Percentiles rank a stretch among this genome's conserved stretches.
These are phyloP conservation scores for Pyrgilauda ruficollis DNA, from an alignment of 2,113 vertebrate genomes.

Conservation along the genomic window DNA sequence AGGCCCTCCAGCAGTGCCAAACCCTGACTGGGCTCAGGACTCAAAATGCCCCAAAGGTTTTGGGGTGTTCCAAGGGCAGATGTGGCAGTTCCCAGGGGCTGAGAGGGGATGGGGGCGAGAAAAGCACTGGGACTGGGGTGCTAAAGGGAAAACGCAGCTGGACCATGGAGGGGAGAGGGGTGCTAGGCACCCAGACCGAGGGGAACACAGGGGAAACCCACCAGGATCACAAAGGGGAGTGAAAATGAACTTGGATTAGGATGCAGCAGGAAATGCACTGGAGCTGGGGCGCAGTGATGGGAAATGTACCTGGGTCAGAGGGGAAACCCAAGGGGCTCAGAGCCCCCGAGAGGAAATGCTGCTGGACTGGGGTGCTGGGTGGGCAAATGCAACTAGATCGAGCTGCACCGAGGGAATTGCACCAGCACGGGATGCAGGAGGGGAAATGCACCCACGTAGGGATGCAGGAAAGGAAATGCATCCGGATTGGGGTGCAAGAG, in stretches of 20 bases:
- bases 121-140: rapidly evolving
- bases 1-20: neutral
- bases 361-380: rapidly evolving
- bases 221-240: neutral
- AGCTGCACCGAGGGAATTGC: neutral
- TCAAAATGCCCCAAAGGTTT: neutral
- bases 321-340: neutral
- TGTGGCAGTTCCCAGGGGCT: neutral
- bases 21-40: too few relatives aligned
- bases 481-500: rapidly evolving
- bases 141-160: neutral
- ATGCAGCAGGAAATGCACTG: neutral
- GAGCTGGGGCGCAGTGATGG: neutral
- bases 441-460: neutral
- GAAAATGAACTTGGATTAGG: neutral
- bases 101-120: rapidly evolving
- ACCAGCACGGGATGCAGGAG: rapidly evolving
- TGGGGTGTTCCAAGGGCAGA: neutral
- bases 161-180: rapidly evolving
- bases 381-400: neutral
- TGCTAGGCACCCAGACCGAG: rapidly evolving
- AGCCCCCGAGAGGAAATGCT: neutral
- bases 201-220: neutral
- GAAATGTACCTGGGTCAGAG: rapidly evolving
- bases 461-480: neutral